A percentile compares a stretch with the other conserved stretches of the same genome.
These are phyloP conservation scores for Agrochola lychnidis DNA, from an alignment of 2,888 invertebrate species.

Conservation along the genomic window DNA sequence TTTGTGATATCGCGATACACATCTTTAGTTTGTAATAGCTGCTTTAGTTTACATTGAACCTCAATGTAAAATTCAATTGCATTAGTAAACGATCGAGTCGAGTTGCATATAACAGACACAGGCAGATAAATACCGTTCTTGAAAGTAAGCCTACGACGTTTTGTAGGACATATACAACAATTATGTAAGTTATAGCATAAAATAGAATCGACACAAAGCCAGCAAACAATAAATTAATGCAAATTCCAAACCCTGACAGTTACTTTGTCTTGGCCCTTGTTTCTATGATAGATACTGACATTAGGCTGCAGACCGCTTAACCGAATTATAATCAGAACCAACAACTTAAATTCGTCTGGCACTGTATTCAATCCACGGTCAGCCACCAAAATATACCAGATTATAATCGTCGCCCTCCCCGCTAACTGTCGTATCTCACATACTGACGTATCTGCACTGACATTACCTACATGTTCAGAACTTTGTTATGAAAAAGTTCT, in stretches of 20 bases:
- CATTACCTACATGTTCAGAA: too few relatives aligned
- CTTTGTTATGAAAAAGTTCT: too few relatives aligned
- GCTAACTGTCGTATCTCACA: too few relatives aligned
- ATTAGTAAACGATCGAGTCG: not conserved
- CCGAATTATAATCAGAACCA: slow-evolving; percentile 15
- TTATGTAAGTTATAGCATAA: slow-evolving; percentile 1
- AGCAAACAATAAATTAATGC: slow-evolving; percentile 20
- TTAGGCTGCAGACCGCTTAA: slow-evolving; percentile 2
- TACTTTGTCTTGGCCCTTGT: not conserved
- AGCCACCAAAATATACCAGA: not conserved
- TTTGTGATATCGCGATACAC: too few relatives aligned
- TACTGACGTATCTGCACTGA: too few relatives aligned
- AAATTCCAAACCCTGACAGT: slow-evolving; percentile 26
- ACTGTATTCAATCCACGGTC: slow-evolving; percentile 1
- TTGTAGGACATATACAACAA: not conserved
- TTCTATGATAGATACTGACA: slow-evolving; percentile 4
- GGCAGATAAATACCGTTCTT: not conserved
- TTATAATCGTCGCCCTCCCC: too few relatives aligned
- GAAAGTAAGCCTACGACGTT: slow-evolving; percentile 2
- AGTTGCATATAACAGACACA: not conserved
- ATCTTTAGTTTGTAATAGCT: too few relatives aligned
- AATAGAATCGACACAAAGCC: not conserved
- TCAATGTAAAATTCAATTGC: too few relatives aligned
- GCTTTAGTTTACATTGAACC: too few relatives aligned
- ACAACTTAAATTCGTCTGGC: not conserved